Conservation (phyloP, 2,113 vertebrate genomes). For the Sterrhoptilus dennistouni region DNA sequence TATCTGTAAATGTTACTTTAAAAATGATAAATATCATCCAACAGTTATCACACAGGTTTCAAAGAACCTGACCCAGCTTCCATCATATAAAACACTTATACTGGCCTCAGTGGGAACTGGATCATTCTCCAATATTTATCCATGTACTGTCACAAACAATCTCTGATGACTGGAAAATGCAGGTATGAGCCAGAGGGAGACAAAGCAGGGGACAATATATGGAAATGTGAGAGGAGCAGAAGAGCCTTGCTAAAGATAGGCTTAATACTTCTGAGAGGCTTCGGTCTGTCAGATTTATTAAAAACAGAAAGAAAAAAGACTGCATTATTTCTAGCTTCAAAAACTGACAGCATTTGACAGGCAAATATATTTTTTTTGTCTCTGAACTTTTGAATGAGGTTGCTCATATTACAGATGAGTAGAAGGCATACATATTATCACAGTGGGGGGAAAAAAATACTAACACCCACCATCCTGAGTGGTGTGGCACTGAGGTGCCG, state of each 20-base stretch:
- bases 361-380: background rate
- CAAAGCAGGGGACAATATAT: background rate
- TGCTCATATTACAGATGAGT: background rate
- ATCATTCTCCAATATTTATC: background rate
- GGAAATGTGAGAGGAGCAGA: background rate
- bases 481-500: background rate
- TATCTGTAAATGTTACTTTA: background rate
- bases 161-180: background rate
- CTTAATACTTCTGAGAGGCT: background rate
- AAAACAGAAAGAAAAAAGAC: background rate
- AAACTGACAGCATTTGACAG: background rate
- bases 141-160: background rate
- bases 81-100: background rate
- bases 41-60: background rate
- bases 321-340: background rate
- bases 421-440: background rate
- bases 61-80: background rate
- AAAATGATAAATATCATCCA: background rate
- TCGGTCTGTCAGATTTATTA: background rate
- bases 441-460: accelerated
- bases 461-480: background rate
- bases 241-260: background rate
- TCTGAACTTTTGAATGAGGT: background rate
- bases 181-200: background rate
- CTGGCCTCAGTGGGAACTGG: background rate